A percentile compares a stretch with the other conserved stretches of the same genome.
phyloP scores from a whole-genome alignment of 2,113 vertebrate genomes.

The Coracopsis vasa region DNA sequence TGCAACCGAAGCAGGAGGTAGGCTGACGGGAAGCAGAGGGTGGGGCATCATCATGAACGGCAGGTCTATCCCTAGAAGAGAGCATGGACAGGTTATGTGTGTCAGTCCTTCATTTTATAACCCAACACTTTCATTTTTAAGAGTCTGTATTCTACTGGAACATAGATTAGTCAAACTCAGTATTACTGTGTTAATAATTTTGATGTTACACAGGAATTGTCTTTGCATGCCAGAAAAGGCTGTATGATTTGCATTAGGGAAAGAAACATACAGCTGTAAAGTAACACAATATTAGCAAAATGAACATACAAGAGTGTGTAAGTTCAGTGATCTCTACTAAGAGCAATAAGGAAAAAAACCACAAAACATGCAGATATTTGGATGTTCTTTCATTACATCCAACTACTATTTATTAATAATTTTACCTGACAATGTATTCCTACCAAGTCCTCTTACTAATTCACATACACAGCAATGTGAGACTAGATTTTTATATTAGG shows the following conservation, averaged over 20 bases:
- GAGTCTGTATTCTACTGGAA: not conserved
- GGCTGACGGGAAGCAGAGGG: conserved; percentile 89
- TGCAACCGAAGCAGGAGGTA: conserved; percentile 90
- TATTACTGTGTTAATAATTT: not conserved
- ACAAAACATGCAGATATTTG: not conserved
- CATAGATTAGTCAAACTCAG: not conserved
- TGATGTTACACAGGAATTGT: accelerated
- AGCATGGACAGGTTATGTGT: not conserved
- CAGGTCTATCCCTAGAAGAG: conserved; percentile 86
- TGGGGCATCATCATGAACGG: conserved; percentile 96
- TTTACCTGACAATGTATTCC: not conserved
- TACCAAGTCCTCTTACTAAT: not conserved
- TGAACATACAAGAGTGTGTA: accelerated
- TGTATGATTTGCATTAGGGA: not conserved
- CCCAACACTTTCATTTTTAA: not conserved
- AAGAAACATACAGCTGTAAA: not conserved
- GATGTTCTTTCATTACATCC: not conserved
- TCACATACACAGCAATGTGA: not conserved
- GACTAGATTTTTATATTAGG: not conserved
- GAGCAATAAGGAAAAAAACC: not conserved
- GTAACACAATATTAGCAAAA: not conserved
- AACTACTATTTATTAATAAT: not conserved
- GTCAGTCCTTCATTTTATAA: not conserved
- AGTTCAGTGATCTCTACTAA: not conserved
- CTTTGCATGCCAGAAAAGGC: not conserved